These are phyloP conservation scores for Phyllotreta cruciferae DNA, from an alignment of 2,888 invertebrate species.

Conservation along the genomic window DNA sequence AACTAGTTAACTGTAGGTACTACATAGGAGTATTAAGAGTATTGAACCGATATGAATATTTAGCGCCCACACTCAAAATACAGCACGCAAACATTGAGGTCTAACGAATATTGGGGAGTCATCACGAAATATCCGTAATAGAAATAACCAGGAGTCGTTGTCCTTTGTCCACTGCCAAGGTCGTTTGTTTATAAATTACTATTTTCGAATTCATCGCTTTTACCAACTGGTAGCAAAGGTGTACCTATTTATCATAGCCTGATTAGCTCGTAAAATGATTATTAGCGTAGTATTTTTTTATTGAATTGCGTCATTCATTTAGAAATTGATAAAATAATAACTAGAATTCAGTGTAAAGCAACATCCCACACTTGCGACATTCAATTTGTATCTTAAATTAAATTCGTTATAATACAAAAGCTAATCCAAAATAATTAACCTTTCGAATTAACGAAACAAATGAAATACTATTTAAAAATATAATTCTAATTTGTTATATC, in stretches of 20 bases:
- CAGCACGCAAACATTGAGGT: background rate
- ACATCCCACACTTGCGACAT: constrained; percentile 1
- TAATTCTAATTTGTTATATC: constrained; percentile 13
- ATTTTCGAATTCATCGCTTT: too few species aligned
- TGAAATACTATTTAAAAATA: constrained; percentile 5
- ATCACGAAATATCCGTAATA: constrained; percentile 10
- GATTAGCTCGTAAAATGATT: too few species aligned
- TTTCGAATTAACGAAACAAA: constrained; percentile 9
- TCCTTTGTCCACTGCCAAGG: constrained; percentile 16
- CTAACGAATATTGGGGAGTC: constrained; percentile 12
- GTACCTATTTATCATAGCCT: too few species aligned
- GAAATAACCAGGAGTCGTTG: constrained; percentile 11
- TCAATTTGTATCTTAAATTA: constrained; percentile 4
- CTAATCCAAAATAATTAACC: constrained; percentile 6
- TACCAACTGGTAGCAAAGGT: too few species aligned
- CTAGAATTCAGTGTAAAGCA: background rate
- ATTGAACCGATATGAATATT: background rate
- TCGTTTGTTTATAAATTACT: background rate
- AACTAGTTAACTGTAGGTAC: too few species aligned
- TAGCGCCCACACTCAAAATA: constrained; percentile 1
- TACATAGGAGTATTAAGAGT: background rate
- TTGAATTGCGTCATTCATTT: too few species aligned
- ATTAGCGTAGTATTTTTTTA: too few species aligned
- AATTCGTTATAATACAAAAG: background rate
- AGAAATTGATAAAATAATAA: too few species aligned